phyloP scores from a whole-genome alignment of 2,888 invertebrate genomes.

The Sphaerophoria rueppellii region DNA sequence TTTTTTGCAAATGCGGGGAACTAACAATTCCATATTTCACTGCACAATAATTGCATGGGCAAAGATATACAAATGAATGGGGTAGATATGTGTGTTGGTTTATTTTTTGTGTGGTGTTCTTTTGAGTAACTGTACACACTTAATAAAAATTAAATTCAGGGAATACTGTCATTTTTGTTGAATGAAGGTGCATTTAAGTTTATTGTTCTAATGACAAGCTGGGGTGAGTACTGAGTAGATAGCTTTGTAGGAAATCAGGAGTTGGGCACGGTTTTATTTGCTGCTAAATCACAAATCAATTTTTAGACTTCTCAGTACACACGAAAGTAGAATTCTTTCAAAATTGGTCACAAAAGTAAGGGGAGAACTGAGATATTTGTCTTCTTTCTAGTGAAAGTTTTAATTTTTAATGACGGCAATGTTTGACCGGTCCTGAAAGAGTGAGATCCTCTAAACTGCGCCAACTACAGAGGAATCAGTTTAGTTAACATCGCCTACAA shows the following conservation, averaged over 20 bases:
- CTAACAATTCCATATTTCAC: slow-evolving; percentile 64
- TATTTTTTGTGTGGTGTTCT: background rate
- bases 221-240: background rate
- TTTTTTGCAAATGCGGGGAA: slow-evolving; percentile 7
- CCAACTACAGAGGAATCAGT: too few species aligned
- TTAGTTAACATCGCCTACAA: too few species aligned
- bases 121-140: slow-evolving; percentile 33
- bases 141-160: slow-evolving; percentile 70
- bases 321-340: too few species aligned
- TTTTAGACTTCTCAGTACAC: too few species aligned
- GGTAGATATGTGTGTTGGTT: background rate
- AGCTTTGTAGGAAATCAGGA: background rate
- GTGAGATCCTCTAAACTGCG: too few species aligned
- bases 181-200: slow-evolving; percentile 39
- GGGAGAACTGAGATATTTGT: too few species aligned
- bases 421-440: too few species aligned
- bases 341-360: too few species aligned
- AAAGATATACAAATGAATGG: background rate
- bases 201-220: background rate
- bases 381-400: too few species aligned
- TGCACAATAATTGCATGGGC: slow-evolving; percentile 22
- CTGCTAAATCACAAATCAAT: background rate
- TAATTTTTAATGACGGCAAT: too few species aligned
- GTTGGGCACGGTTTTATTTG: background rate
- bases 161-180: slow-evolving; percentile 46